phyloP scores from a whole-genome alignment of 2,888 invertebrate species.

The Dione vanillae region DNA sequence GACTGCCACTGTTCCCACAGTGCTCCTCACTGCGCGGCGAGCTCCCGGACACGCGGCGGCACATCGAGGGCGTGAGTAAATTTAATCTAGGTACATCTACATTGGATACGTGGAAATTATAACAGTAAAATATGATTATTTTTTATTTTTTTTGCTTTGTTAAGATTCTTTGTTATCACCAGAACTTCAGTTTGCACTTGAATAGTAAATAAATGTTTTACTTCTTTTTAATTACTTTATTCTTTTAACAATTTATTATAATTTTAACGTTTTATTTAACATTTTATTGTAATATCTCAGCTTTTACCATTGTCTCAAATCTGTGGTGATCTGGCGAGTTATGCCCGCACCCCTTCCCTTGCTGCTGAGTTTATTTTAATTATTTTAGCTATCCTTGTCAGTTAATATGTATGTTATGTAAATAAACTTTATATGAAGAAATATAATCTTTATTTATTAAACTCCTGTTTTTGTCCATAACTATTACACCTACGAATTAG shows the following conservation, averaged over 20 bases:
- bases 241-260: constrained; percentile 44
- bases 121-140: constrained; percentile 14
- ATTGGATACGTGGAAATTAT: not conserved
- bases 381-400: constrained; percentile 71
- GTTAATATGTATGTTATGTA: constrained; percentile 79
- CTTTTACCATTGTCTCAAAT: constrained; percentile 63
- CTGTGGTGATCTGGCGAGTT: constrained; percentile 51
- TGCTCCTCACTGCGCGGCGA: not conserved
- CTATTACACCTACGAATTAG: not conserved
- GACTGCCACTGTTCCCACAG: not conserved
- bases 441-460: constrained; percentile 40
- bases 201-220: constrained; percentile 35
- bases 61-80: constrained; percentile 12
- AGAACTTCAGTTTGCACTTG: constrained; percentile 35
- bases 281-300: constrained; percentile 67
- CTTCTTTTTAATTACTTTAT: constrained; percentile 47
- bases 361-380: constrained; percentile 69
- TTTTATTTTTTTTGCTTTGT: constrained; percentile 36
- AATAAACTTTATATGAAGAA: constrained; percentile 77
- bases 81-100: not conserved
- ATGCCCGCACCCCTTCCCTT: constrained; percentile 53
- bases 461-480: constrained; percentile 33
- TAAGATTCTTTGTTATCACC: constrained; percentile 37
- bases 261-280: constrained; percentile 30
- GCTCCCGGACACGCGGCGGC: not conserved